Percentiles rank a stretch among this genome's conserved stretches.
Evolutionary conservation across 2,888 invertebrate genomes (phyloP).

Genomic region (Agrochola macilenta): DNA sequence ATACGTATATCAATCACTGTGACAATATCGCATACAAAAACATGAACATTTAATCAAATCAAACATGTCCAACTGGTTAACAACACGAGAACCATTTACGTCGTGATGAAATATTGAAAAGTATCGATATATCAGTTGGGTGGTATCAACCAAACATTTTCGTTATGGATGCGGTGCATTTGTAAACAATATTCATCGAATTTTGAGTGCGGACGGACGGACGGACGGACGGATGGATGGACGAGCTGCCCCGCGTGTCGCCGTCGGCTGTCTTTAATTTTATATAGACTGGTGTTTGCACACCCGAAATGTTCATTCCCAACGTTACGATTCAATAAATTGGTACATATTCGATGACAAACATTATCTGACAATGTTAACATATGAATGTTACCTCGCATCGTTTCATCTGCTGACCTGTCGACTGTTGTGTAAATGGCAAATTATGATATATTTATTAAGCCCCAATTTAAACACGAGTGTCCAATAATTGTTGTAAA

Average conservation of each 20-base stretch:
- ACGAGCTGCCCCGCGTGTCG: constrained; percentile 60
- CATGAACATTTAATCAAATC: constrained; percentile 51
- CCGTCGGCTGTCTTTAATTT: constrained; percentile 82
- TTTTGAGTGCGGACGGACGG: constrained; percentile 69
- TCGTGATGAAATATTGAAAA: constrained; percentile 65
- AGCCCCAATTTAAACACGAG: constrained; percentile 28
- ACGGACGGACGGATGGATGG: constrained; percentile 66
- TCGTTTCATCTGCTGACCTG: constrained; percentile 61
- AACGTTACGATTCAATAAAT: constrained; percentile 71
- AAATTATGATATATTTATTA: constrained; percentile 55
- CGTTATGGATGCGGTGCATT: constrained; percentile 83
- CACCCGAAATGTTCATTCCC: constrained; percentile 72
- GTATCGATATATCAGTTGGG: constrained; percentile 71
- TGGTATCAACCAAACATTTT: constrained; percentile 78
- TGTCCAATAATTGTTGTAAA: neutral
- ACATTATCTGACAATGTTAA: constrained; percentile 66
- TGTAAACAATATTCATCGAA: constrained; percentile 82
- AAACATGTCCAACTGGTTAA: constrained; percentile 53
- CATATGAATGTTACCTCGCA: constrained; percentile 53
- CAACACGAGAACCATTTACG: constrained; percentile 57
- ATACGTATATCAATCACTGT: constrained; percentile 29
- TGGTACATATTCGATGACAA: constrained; percentile 73
- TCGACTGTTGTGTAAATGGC: constrained; percentile 32
- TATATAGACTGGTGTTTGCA: constrained; percentile 79
- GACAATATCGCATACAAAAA: constrained; percentile 45